phyloP scores from a whole-genome alignment of 2,888 invertebrate genomes.

The Papilio elwesi region DNA sequence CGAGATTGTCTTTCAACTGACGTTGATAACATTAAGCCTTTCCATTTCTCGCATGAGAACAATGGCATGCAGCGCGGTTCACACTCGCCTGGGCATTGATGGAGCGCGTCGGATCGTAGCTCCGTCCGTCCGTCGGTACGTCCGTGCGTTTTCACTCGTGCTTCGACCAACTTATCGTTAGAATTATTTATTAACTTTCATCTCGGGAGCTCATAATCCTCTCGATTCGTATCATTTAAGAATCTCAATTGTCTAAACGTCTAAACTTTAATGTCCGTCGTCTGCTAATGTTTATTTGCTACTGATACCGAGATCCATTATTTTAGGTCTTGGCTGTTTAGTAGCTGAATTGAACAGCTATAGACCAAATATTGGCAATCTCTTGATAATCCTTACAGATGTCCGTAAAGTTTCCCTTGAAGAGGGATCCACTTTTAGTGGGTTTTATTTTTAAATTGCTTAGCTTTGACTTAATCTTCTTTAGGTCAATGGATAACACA shows the following conservation, averaged over 20 bases:
- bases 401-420: too few relatives aligned
- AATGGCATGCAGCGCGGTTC: constrained; percentile 11
- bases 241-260: not conserved
- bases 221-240: not conserved
- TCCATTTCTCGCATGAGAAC: constrained; percentile 24
- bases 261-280: too few relatives aligned
- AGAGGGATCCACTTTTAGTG: too few relatives aligned
- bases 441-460: too few relatives aligned
- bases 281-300: not conserved
- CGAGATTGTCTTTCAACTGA: not conserved
- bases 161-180: constrained; percentile 34
- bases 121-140: not conserved
- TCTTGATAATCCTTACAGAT: too few relatives aligned
- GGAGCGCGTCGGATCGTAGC: constrained; percentile 38
- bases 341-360: too few relatives aligned
- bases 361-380: too few relatives aligned
- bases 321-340: too few relatives aligned
- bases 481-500: too few relatives aligned
- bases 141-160: constrained; percentile 31
- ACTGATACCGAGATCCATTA: too few relatives aligned
- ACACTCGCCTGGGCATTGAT: constrained; percentile 35
- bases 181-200: constrained; percentile 44
- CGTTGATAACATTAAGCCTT: constrained; percentile 22
- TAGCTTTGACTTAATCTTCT: too few relatives aligned
- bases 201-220: constrained; percentile 4